phyloP scores from a whole-genome alignment of 2,888 invertebrate species.

The Exocentrus adspersus region DNA sequence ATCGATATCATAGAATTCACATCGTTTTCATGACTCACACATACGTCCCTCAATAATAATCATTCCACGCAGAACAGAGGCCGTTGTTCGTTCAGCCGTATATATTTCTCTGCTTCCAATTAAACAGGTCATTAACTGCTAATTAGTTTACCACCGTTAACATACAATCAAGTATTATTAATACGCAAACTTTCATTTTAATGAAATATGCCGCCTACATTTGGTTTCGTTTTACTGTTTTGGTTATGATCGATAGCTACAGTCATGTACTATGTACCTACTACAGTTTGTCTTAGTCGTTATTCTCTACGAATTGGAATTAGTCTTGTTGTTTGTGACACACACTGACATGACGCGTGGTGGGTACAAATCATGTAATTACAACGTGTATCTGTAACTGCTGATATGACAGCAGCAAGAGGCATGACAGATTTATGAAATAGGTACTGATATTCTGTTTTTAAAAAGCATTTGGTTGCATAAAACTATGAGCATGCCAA shows the following conservation, averaged over 20 bases:
- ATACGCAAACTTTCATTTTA: conserved; percentile 22
- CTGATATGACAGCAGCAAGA: too few relatives aligned
- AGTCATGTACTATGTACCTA: too few relatives aligned
- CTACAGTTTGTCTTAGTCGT: background rate
- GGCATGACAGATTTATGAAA: too few relatives aligned
- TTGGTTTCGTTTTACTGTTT: conserved; percentile 1
- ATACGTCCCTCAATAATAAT: conserved; percentile 40
- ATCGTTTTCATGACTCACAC: too few relatives aligned
- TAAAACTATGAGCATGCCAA: too few relatives aligned
- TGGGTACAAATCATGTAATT: background rate
- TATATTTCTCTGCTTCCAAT: conserved; percentile 37
- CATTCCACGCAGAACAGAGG: conserved; percentile 27
- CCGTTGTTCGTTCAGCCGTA: conserved; percentile 26
- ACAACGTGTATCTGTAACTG: background rate
- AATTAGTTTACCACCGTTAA: conserved; percentile 35
- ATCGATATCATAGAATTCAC: conserved; percentile 42
- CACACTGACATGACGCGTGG: background rate
- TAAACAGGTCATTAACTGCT: conserved; percentile 43
- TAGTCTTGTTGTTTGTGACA: background rate
- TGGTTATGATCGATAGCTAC: background rate
- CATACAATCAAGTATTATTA: conserved; percentile 24
- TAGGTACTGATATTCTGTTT: too few relatives aligned
- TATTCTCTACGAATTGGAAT: background rate
- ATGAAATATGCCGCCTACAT: background rate
- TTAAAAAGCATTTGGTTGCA: too few relatives aligned